Conservation (phyloP, 2,113 vertebrate genomes). For the Nyctibius bracteatus region DNA sequence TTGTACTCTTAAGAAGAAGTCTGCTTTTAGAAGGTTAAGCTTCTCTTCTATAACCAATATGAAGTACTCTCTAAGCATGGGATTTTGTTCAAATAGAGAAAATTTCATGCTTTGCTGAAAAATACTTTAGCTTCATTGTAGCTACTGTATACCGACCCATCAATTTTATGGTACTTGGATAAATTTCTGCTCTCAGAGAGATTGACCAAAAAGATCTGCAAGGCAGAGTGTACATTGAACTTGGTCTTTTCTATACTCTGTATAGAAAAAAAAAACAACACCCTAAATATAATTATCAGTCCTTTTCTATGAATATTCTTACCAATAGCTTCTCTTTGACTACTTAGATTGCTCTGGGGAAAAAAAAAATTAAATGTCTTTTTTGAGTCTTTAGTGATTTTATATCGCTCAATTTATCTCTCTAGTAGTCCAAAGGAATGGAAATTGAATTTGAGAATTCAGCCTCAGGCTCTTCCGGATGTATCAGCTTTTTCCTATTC, state of each 20-base stretch:
- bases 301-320: neutral
- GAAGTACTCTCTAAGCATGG: neutral
- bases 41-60: neutral
- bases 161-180: neutral
- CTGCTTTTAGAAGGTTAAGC: neutral
- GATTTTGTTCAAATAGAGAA: neutral
- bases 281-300: neutral
- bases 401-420: neutral
- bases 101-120: neutral
- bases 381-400: conserved; percentile 22
- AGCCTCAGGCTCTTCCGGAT: conserved; percentile 59
- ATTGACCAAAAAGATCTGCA: neutral
- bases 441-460: conserved; percentile 59
- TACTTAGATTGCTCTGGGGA: neutral
- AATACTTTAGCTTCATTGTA: neutral
- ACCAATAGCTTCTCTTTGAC: neutral
- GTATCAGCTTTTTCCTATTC: conserved; percentile 55
- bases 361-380: neutral
- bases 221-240: neutral
- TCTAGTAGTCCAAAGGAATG: conserved; percentile 45
- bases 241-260: neutral
- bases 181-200: neutral
- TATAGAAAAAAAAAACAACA: neutral
- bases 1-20: neutral
- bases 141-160: neutral